phyloP scores from a whole-genome alignment of 2,888 invertebrate species.

The Platycheirus rosarum region DNA sequence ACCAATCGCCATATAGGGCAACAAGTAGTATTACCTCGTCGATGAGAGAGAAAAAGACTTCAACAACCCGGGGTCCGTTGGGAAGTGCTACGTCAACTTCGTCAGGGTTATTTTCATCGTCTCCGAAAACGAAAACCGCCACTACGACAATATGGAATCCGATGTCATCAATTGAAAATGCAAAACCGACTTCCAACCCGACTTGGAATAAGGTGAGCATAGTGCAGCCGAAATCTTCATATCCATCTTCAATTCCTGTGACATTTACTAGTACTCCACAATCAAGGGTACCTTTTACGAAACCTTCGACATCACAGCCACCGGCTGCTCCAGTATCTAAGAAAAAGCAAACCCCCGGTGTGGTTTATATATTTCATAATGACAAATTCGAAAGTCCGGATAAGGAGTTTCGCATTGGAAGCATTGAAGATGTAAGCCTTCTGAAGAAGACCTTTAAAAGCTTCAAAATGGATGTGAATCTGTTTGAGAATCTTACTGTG shows the following conservation, averaged over 20 bases:
- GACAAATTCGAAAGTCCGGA: conserved; percentile 78
- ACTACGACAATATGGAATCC: conserved; percentile 33
- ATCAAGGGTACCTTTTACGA: not conserved
- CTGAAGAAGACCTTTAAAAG: conserved; percentile 77
- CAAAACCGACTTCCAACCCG: conserved; percentile 19
- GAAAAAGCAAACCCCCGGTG: conserved; percentile 78
- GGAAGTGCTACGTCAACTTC: conserved; percentile 5
- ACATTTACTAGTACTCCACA: not conserved
- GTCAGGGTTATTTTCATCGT: conserved; percentile 32
- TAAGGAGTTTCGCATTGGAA: conserved; percentile 78
- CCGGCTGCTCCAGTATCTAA: not conserved
- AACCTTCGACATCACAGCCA: not conserved
- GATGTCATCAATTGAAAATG: conserved; percentile 35
- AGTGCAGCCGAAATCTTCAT: conserved; percentile 11
- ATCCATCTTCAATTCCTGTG: conserved; percentile 4
- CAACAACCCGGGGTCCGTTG: not conserved
- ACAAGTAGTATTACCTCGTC: conserved; percentile 31
- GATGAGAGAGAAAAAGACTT: conserved; percentile 35
- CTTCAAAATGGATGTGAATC: conserved; percentile 78
- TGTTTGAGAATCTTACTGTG: conserved; percentile 78
- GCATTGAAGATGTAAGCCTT: conserved; percentile 78
- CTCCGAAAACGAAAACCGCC: conserved; percentile 10
- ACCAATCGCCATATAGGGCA: conserved; percentile 56
- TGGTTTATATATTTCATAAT: conserved; percentile 80
- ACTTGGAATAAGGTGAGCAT: conserved; percentile 40